A percentile compares a stretch with the other conserved stretches of the same genome.
phyloP scores from a whole-genome alignment of 2,888 invertebrate genomes.

The Elysia crispata region DNA sequence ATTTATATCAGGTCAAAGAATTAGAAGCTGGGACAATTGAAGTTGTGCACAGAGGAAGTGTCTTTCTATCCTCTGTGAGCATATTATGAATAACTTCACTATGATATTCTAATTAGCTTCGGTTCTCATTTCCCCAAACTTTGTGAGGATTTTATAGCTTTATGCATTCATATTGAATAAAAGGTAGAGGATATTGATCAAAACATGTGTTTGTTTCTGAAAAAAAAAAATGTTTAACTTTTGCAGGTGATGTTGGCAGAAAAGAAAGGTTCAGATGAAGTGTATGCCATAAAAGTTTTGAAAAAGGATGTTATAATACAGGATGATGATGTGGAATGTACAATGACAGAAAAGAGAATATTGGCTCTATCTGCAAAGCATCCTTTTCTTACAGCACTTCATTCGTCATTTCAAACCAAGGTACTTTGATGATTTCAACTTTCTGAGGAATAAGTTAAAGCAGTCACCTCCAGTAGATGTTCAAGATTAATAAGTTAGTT shows the following conservation, averaged over 20 bases:
- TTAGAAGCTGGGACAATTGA: too few species aligned
- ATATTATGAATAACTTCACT: too few species aligned
- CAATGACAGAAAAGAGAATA: constrained; percentile 98
- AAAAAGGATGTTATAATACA: constrained; percentile 99
- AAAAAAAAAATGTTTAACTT: neutral
- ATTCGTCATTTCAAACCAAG: constrained; percentile 97
- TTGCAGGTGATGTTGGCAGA: constrained; percentile 96
- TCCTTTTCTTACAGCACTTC: constrained; percentile 97
- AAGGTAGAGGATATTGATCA: too few species aligned
- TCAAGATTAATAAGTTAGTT: neutral
- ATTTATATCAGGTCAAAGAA: too few species aligned
- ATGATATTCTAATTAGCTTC: too few species aligned
- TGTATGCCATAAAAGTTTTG: constrained; percentile 85
- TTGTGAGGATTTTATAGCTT: too few species aligned
- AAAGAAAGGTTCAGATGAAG: constrained; percentile 92
- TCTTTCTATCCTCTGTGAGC: too few species aligned
- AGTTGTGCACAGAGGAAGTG: too few species aligned
- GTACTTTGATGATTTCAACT: constrained; percentile 74
- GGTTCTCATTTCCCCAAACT: too few species aligned
- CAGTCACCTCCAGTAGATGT: neutral
- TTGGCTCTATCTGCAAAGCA: constrained; percentile 97
- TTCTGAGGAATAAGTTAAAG: neutral
- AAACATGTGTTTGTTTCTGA: too few species aligned
- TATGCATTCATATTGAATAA: too few species aligned
- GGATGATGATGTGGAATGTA: constrained; percentile 99